phyloP scores from a whole-genome alignment of 92 coral and sea anemone species.

The Hydrozoanthus gracilis region DNA sequence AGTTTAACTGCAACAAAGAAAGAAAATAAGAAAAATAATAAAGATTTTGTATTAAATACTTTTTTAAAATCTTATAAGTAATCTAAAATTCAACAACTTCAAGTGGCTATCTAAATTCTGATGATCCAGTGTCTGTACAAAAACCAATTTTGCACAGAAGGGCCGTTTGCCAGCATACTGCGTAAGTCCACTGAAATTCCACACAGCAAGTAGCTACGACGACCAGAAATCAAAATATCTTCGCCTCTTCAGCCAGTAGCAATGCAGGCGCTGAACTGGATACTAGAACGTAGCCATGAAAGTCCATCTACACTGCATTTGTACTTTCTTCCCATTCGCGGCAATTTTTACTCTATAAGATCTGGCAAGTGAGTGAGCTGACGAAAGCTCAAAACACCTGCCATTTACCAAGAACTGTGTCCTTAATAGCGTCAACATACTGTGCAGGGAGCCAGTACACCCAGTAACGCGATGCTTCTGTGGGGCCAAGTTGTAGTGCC shows the following conservation, averaged over 20 bases:
- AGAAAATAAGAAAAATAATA: too few species aligned
- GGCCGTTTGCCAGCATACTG: neutral
- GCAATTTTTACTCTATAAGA: neutral
- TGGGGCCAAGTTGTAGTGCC: conserved; percentile 99
- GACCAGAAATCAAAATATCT: neutral
- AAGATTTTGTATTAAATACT: too few species aligned
- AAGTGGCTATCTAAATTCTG: neutral
- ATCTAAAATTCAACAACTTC: neutral
- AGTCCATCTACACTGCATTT: neutral
- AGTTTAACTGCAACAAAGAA: too few species aligned
- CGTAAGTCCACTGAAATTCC: neutral
- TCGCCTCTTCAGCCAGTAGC: neutral
- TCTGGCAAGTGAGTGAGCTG: neutral
- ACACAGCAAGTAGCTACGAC: neutral
- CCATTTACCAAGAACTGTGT: conserved; percentile 98
- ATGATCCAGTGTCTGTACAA: neutral
- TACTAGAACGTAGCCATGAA: conserved; percentile 8
- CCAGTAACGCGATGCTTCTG: conserved; percentile 99
- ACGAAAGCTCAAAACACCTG: conserved; percentile 79
- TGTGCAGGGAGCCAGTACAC: conserved; percentile 99
- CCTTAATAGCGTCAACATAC: conserved; percentile 96
- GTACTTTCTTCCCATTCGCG: neutral
- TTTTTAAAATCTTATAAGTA: neutral
- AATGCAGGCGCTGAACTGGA: neutral
- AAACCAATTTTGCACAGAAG: neutral